phyloP scores from a whole-genome alignment of 1,140 invertebrate genomes.

The Drosophila oshimai region DNA sequence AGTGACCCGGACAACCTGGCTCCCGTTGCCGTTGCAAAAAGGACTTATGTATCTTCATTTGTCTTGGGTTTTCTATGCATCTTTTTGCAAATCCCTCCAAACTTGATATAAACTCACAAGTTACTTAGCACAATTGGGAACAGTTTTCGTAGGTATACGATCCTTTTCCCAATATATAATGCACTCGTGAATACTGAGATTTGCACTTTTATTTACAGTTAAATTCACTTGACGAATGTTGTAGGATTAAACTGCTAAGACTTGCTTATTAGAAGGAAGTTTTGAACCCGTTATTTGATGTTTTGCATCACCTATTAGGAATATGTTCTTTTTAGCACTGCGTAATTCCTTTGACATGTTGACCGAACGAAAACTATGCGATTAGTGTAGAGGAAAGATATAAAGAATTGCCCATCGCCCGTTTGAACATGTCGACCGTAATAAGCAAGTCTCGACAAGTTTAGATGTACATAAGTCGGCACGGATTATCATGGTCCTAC shows the following conservation, averaged over 20 bases:
- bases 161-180: too few species aligned
- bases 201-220: slow-evolving; percentile 51
- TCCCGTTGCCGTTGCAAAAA: slow-evolving; percentile 48
- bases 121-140: slow-evolving; percentile 60
- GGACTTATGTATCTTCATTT: slow-evolving; percentile 51
- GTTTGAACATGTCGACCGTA: not conserved
- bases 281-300: slow-evolving; percentile 66
- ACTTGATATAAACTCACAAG: slow-evolving; percentile 45
- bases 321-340: slow-evolving; percentile 6
- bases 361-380: slow-evolving; percentile 8
- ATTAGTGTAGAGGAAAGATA: not conserved
- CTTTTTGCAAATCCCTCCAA: slow-evolving; percentile 62
- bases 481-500: too few species aligned
- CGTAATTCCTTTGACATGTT: slow-evolving; percentile 1
- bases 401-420: not conserved
- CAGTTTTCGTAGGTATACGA: slow-evolving; percentile 50
- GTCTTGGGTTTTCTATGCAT: slow-evolving; percentile 42
- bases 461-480: not conserved
- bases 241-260: not conserved
- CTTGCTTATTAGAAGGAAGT: slow-evolving; percentile 52
- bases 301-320: too few species aligned
- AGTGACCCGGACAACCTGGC: not conserved
- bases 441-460: not conserved
- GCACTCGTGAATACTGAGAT: too few species aligned
- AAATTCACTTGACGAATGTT: slow-evolving; percentile 57